Base-by-base conservation (phyloP, 2,888 invertebrate species). In the Dermolepida albohirtum region DNA sequence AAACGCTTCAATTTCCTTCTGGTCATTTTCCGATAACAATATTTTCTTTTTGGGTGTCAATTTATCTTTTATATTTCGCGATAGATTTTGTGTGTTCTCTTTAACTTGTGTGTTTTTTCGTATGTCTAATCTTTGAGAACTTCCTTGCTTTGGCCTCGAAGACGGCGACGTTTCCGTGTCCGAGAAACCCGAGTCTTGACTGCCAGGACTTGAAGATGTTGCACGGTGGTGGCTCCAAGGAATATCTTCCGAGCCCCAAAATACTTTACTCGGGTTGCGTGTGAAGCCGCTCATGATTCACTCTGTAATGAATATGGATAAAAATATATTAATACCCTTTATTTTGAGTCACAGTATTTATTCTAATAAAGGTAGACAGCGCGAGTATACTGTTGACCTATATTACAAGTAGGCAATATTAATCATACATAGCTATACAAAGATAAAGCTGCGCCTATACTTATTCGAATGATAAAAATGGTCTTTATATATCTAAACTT, bases 141-240 rank as follows among this genome's bases (percentile, higher is more conserved):
- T 83, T 5, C 78, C 76, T 64, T 84, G 81, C 52, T 78, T 79
- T 57, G 72, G 78, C 43, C 84, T 83, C 8, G 83, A 55, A 11
- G 81, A 1, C n/a, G 87, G 87, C 1, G 89, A 89, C 74, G 87
- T 87, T 76, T 92, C 92, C 0, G 92, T 91, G 77, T 93, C 93
- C 0, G 92, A 92, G 81, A 93, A 93, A 1, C 93, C 93, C 0
- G 92, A 93, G 81, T 92, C 92, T 81, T 92, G 91, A 77, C 92
- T 92, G 70, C 90, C 89, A 71, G 91, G 90, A 79, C 91, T 90
- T 29, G 78, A 73, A 83, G 89, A 72, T 84, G 87, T 78, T 85
- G 88, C 76, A 85, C 86, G 69, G 84, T 81, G 77, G 51, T 74
- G 72, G 54, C 66, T 66, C 62, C 65, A 49, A 14, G 66, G 52